These are phyloP conservation scores for Pseudomyrmex pallidus DNA, from an alignment of 1,140 invertebrate genomes.

Conservation along the genomic window DNA sequence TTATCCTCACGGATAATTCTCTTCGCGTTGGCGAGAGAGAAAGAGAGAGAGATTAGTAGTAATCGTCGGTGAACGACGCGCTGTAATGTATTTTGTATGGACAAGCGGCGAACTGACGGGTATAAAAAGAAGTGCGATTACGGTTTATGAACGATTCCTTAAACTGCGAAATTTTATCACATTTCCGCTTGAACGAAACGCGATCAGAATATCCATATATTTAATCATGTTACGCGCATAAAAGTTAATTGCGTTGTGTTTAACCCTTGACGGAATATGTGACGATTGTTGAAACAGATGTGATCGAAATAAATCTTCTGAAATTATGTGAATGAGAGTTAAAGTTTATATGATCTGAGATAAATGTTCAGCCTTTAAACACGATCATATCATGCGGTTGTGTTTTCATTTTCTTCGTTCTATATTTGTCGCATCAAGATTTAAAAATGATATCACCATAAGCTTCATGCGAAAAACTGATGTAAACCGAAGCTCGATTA, in stretches of 20 bases:
- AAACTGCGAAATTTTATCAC: neutral
- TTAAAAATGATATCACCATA: neutral
- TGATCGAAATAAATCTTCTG: no score
- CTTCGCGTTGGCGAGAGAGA: neutral
- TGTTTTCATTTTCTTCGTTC: no score
- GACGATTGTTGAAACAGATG: no score
- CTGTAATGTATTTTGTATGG: slow-evolving; percentile 4
- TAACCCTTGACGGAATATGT: no score
- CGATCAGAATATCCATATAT: neutral
- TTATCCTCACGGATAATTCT: slow-evolving; percentile 9
- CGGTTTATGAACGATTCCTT: neutral
- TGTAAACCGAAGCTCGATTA: neutral
- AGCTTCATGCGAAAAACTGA: neutral
- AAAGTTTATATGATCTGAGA: no score
- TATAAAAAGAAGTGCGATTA: neutral
- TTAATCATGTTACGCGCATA: neutral
- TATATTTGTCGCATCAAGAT: neutral
- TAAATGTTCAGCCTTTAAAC: no score
- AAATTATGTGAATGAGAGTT: no score
- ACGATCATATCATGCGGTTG: no score
- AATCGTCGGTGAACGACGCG: neutral
- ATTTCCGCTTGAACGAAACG: neutral
- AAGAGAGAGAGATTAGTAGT: neutral
- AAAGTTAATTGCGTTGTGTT: neutral
- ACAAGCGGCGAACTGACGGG: neutral